A percentile compares a stretch with the other conserved stretches of the same genome.
Evolutionary conservation across 2,113 vertebrate genomes (phyloP).

Genomic region (Peucedramus taeniatus): DNA sequence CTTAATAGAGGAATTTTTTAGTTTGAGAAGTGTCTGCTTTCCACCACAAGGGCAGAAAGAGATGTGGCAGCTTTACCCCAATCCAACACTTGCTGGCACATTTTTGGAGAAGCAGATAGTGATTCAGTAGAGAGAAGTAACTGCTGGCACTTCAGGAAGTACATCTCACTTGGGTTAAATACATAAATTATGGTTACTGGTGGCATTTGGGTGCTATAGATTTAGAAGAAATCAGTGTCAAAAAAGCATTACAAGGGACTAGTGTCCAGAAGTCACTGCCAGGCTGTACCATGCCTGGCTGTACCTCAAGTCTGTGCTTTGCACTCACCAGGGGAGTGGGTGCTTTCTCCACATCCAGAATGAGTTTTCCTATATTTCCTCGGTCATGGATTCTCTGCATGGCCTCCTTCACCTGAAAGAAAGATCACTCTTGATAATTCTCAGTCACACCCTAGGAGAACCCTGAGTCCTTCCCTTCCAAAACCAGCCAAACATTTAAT

Average conservation of each 20-base stretch:
- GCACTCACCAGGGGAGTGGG: slow-evolving; percentile 91
- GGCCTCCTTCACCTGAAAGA: slow-evolving; percentile 92
- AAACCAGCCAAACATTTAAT: neutral
- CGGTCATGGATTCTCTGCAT: slow-evolving; percentile 99
- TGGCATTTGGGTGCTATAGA: neutral
- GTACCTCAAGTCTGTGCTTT: neutral
- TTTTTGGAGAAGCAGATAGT: neutral
- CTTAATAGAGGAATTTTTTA: neutral
- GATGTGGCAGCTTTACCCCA: neutral
- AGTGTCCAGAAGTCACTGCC: neutral
- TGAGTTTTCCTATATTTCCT: slow-evolving; percentile 97
- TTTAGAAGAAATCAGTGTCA: neutral
- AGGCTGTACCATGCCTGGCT: neutral
- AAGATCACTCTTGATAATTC: neutral
- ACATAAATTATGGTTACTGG: neutral
- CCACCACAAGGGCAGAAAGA: neutral
- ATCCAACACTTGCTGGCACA: neutral
- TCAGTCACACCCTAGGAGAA: neutral
- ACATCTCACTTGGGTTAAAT: neutral
- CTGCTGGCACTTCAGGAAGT: neutral
- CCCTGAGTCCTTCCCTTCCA: neutral
- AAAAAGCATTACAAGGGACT: neutral
- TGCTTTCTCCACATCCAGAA: slow-evolving; percentile 95
- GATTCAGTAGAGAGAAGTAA: neutral
- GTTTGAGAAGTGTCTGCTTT: neutral